phyloP scores from a whole-genome alignment of 2,113 vertebrate genomes.

The Rhinichthys klamathensis region DNA sequence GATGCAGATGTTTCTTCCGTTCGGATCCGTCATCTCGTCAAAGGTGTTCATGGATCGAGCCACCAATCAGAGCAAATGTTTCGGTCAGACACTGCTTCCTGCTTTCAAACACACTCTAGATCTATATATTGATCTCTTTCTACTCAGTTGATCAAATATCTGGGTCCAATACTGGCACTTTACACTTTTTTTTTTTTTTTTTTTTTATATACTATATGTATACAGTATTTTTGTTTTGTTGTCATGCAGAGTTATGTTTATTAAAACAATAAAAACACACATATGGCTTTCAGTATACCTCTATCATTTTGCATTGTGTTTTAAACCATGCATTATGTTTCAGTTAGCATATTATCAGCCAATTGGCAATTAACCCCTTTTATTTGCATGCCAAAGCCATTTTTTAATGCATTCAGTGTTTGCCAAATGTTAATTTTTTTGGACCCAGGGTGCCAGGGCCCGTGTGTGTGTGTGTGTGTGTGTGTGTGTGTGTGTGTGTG shows the following conservation, averaged over 20 bases:
- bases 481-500: neutral
- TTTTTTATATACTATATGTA: too few species aligned
- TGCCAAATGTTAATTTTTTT: slow-evolving; percentile 7
- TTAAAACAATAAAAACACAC: neutral
- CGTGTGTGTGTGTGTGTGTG: neutral
- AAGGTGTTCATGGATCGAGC: slow-evolving; percentile 97
- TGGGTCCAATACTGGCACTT: too few species aligned
- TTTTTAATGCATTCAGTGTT: neutral
- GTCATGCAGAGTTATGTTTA: neutral
- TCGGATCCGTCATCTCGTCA: slow-evolving; percentile 96
- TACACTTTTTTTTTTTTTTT: too few species aligned
- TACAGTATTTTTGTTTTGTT: neutral
- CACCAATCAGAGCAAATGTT: slow-evolving; percentile 99
- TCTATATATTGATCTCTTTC: neutral
- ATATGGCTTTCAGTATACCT: too few species aligned
- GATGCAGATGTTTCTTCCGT: slow-evolving; percentile 98
- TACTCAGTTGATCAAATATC: neutral
- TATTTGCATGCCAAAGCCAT: neutral
- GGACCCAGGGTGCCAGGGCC: neutral
- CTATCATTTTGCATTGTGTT: too few species aligned
- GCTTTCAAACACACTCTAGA: neutral
- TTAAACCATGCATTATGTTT: too few species aligned
- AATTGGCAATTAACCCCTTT: slow-evolving; percentile 11
- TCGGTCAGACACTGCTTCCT: slow-evolving; percentile 79
- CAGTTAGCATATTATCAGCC: neutral